Evolutionary conservation across 2,797 vertebrate species (phyloP).

Genomic region (Bradypodion pumilum): DNA sequence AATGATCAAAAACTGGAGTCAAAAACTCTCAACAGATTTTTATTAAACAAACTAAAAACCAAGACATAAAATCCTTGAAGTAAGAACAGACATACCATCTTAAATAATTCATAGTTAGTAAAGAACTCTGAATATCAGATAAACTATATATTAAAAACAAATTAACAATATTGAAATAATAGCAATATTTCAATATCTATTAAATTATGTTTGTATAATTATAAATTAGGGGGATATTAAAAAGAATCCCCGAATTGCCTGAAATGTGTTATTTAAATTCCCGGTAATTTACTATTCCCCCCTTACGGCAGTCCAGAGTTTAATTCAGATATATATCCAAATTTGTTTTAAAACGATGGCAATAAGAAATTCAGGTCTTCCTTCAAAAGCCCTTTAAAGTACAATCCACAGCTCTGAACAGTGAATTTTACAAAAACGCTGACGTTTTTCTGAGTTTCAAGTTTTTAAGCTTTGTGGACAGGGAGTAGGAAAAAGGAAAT

Average conservation of each 20-base stretch:
- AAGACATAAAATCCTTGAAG: conserved; percentile 23
- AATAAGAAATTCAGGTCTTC: conserved; percentile 66
- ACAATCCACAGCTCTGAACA: conserved; percentile 72
- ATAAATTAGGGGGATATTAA: conserved; percentile 34
- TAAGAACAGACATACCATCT: conserved; percentile 16
- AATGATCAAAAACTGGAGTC: conserved; percentile 40
- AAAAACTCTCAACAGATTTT: conserved; percentile 53
- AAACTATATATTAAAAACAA: conserved; percentile 54
- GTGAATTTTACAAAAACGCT: conserved; percentile 78
- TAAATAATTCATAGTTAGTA: conserved; percentile 16
- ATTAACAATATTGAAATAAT: conserved; percentile 42
- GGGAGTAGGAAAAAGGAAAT: conserved; percentile 92
- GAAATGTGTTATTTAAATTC: conserved; percentile 44
- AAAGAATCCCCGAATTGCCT: conserved; percentile 61
- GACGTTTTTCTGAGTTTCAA: conserved; percentile 82
- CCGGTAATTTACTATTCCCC: conserved; percentile 62
- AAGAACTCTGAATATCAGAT: background rate
- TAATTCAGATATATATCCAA: conserved; percentile 52
- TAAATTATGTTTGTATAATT: conserved; percentile 39
- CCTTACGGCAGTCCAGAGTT: conserved; percentile 34
- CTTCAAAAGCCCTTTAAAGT: conserved; percentile 65
- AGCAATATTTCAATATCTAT: conserved; percentile 44
- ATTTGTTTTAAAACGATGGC: conserved; percentile 52
- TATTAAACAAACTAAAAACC: conserved; percentile 62
- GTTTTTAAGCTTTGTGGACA: conserved; percentile 85